Evolutionary conservation across 2,797 vertebrate species (phyloP).

Genomic region (Diplodus puntazzo): DNA sequence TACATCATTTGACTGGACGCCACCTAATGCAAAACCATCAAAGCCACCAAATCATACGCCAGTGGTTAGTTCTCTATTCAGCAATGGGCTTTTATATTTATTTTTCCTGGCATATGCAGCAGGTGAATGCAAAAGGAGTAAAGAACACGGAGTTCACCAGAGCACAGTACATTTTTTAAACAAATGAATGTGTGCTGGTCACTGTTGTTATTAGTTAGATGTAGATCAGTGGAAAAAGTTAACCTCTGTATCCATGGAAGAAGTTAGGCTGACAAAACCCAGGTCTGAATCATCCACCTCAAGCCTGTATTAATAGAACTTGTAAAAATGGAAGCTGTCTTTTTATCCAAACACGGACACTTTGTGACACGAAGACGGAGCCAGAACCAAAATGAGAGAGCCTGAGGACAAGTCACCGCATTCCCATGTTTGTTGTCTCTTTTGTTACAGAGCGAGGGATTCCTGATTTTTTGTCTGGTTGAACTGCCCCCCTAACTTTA

Average conservation of each 20-base stretch:
- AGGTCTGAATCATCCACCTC: conserved; percentile 80
- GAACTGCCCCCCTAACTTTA: conserved; percentile 20
- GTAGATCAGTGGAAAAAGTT: conserved; percentile 73
- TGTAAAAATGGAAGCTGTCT: conserved; percentile 78
- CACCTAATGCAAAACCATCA: conserved; percentile 56
- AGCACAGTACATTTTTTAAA: conserved; percentile 48
- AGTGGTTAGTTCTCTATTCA: conserved; percentile 39
- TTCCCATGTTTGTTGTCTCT: conserved; percentile 56
- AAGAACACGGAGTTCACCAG: conserved; percentile 48
- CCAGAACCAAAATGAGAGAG: conserved; percentile 65
- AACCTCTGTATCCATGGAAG: conserved; percentile 70
- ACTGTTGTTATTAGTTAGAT: conserved; percentile 61
- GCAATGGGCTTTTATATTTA: conserved; percentile 42
- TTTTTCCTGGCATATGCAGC: conserved; percentile 57
- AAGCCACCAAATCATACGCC: conserved; percentile 47
- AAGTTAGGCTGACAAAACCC: conserved; percentile 69
- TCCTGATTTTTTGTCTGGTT: conserved; percentile 45
- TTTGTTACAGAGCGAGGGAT: conserved; percentile 36
- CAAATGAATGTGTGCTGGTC: conserved; percentile 53
- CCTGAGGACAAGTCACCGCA: conserved; percentile 62
- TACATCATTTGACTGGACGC: conserved; percentile 70
- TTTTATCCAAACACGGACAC: conserved; percentile 71
- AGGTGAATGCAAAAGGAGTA: conserved; percentile 30
- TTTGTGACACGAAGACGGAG: conserved; percentile 66
- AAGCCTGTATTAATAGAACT: conserved; percentile 77